Evolutionary conservation across 2,113 vertebrate genomes (phyloP).

Genomic region (Taxidea taxus): DNA sequence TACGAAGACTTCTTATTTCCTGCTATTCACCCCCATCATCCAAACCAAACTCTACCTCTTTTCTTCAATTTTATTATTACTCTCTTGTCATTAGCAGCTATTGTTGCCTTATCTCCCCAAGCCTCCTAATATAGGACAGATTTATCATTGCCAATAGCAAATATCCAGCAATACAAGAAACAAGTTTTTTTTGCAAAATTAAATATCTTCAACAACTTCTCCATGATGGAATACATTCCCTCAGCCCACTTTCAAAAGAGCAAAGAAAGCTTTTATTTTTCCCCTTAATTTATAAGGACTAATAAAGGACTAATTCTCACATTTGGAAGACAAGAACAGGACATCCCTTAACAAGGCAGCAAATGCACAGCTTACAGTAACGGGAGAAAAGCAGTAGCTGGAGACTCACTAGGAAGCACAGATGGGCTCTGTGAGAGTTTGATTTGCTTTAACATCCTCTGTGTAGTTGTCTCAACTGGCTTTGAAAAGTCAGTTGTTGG

Average conservation of each 20-base stretch:
- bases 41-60: not conserved
- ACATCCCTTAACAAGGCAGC: not conserved
- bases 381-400: not conserved
- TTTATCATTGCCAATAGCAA: not conserved
- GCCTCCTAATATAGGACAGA: not conserved
- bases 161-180: not conserved
- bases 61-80: not conserved
- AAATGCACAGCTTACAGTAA: not conserved
- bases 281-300: not conserved
- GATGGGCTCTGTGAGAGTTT: not conserved
- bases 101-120: not conserved
- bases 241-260: not conserved
- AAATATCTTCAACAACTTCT: not conserved
- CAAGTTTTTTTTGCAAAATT: not conserved
- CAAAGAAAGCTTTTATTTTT: not conserved
- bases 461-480: not conserved
- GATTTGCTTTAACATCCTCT: conserved; percentile 14
- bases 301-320: not conserved
- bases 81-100: not conserved
- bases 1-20: not conserved
- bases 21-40: not conserved
- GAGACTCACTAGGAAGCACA: not conserved
- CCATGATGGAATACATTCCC: not conserved
- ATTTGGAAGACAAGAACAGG: not conserved
- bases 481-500: conserved; percentile 29